Evolutionary conservation across 1,140 invertebrate genomes (phyloP).

Genomic region (Adoxophyes honmai): DNA sequence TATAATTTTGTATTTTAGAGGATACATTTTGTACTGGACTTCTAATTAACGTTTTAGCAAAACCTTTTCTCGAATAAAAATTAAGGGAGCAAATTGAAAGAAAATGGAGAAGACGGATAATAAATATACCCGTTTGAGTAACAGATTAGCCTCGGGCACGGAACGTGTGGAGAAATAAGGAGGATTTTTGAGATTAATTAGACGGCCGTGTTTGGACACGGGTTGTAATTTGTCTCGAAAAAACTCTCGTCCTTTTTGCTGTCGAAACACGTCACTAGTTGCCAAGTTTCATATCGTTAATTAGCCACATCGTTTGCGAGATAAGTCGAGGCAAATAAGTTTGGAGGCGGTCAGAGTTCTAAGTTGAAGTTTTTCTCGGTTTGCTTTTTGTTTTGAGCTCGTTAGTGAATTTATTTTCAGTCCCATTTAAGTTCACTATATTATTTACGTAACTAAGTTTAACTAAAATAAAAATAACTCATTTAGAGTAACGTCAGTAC

Average conservation of each 20-base stretch:
- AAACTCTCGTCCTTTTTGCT: neutral
- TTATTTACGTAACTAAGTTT: too few species aligned
- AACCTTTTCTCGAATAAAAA: neutral
- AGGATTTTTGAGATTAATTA: conserved; percentile 48
- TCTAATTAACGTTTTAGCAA: conserved; percentile 1
- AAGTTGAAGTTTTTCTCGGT: too few species aligned
- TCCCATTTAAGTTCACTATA: too few species aligned
- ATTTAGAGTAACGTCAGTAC: too few species aligned
- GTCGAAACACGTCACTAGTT: neutral
- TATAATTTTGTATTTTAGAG: too few species aligned
- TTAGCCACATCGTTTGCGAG: neutral
- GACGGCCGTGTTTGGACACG: conserved; percentile 32
- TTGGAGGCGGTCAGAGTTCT: too few species aligned
- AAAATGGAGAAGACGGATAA: conserved; percentile 12
- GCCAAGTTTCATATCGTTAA: neutral
- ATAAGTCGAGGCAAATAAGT: too few species aligned
- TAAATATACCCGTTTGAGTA: conserved; percentile 19
- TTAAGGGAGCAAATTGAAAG: neutral
- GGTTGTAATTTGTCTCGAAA: conserved; percentile 30
- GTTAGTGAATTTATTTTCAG: too few species aligned
- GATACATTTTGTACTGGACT: too few species aligned
- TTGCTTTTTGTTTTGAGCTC: too few species aligned
- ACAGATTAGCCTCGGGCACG: conserved; percentile 17
- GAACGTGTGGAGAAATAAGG: conserved; percentile 21
- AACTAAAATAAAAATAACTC: too few species aligned